Base-by-base conservation (phyloP, 2,888 invertebrate genomes). In the Nesidiocoris tenuis region DNA sequence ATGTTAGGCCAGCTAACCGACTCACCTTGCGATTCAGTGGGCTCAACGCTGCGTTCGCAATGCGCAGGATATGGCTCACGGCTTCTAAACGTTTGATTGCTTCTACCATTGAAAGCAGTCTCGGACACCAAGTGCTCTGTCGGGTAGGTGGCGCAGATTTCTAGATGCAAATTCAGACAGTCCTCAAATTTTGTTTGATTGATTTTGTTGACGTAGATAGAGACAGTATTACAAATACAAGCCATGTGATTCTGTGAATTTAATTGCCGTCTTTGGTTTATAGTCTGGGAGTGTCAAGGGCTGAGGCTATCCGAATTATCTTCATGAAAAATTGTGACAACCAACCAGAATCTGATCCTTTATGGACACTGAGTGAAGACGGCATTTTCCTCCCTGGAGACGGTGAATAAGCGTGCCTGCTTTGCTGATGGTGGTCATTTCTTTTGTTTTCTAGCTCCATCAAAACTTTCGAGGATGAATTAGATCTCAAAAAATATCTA, bases 391-490 rank as follows among this genome's bases (percentile, higher is more conserved):
- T 80, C 22, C 80, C 81, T 2, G 82, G 82, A 1, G 82, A 82
- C 3, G 82, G 82, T 7, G 82, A 82, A 77, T 82, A 82, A 9
- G 81, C 78, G 66, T 81, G 81, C 17, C 75, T 54, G 1, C 55
- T 64, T 55, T 79, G 78, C 54, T 79, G 79, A 25, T 80, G 80
- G 25, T 80, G 80, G 64, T 80, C 80, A 75, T 82, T 82, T 16
- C 81, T 79, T 75, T 82, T 81, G 75, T 82, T 82, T 78, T 82
- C 82, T 59, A 82, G 77, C 76, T 82, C 83, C 18, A 82, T 81
- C 64, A 82, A 76, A 16, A 81, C 81, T 77, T 82, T 82, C 9
- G 81, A 80, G 9, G 79, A 77, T 22, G 79, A 65, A 55, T 57
- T 61, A 12, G 24, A 56, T 39, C 71, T 19, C n/a, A 65, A 68